Percentiles rank a stretch among this genome's conserved stretches.
Conservation (phyloP, 2,797 vertebrate genomes). For the Chromobotia macracanthus region DNA sequence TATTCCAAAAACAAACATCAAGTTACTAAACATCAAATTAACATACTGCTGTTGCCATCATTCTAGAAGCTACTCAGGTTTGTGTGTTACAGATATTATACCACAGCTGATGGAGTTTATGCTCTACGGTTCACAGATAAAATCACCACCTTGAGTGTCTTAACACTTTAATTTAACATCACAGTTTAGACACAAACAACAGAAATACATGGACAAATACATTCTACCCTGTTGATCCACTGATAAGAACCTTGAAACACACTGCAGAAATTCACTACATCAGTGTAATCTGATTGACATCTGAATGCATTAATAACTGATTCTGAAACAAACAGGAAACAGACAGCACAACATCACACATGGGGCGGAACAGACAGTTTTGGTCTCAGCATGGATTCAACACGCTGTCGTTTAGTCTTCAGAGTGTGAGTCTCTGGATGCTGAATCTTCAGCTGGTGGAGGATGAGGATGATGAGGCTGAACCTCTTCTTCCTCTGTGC, state of each 20-base stretch:
- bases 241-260: neutral
- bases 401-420: neutral
- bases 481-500: conserved; percentile 40
- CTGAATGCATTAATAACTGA: neutral
- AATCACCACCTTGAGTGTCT: neutral
- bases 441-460: conserved; percentile 52
- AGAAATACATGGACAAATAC: neutral
- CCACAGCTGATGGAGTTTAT: neutral
- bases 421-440: conserved; percentile 29
- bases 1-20: neutral
- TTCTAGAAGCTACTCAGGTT: neutral
- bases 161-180: neutral
- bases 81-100: neutral
- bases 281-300: neutral
- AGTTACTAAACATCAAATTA: neutral
- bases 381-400: neutral
- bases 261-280: neutral
- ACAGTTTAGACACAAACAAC: neutral
- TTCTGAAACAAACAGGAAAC: neutral
- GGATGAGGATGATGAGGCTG: conserved; percentile 5
- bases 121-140: neutral
- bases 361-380: neutral
- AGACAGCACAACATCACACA: neutral
- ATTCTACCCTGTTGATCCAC: neutral
- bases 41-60: neutral